Percentiles rank a stretch among this genome's conserved stretches.
Evolutionary conservation across 2,888 invertebrate species (phyloP).

Genomic region (Ophion obscuratus): DNA sequence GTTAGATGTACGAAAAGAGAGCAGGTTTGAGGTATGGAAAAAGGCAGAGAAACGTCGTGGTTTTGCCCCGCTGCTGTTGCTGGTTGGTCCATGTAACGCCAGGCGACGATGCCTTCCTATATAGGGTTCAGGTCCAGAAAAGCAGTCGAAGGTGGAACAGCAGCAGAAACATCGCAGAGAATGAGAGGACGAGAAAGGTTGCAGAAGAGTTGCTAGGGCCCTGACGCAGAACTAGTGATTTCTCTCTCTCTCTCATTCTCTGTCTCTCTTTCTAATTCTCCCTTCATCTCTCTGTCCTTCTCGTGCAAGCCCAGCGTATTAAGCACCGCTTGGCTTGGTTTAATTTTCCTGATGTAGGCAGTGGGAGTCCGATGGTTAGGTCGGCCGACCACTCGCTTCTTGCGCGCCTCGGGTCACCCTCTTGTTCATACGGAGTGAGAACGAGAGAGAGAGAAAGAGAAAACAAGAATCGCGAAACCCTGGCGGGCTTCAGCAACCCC

Average conservation of each 20-base stretch:
- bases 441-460: conserved; percentile 16
- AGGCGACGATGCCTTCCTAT: conserved; percentile 60
- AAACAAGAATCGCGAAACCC: conserved; percentile 61
- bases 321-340: conserved; percentile 84
- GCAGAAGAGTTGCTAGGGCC: conserved; percentile 69
- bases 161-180: conserved; percentile 44
- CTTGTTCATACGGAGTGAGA: conserved; percentile 72
- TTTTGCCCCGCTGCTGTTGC: conserved; percentile 45
- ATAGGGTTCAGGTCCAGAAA: conserved; percentile 56
- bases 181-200: conserved; percentile 63
- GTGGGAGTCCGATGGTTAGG: conserved; percentile 77
- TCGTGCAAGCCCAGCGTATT: conserved; percentile 80
- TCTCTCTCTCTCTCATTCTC: conserved; percentile 63
- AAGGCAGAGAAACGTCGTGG: conserved; percentile 55
- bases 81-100: conserved; percentile 23
- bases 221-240: conserved; percentile 10
- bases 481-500: conserved; percentile 69
- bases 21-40: conserved; percentile 44
- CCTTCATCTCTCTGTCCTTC: conserved; percentile 49
- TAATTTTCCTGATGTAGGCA: conserved; percentile 84
- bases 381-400: conserved; percentile 73
- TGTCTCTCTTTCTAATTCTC: conserved; percentile 44
- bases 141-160: conserved; percentile 60
- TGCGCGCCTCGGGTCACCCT: conserved; percentile 76
- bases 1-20: conserved; percentile 67